Evolutionary conservation across 2,888 invertebrate genomes (phyloP).

Genomic region (Tryphoninae sp.): DNA sequence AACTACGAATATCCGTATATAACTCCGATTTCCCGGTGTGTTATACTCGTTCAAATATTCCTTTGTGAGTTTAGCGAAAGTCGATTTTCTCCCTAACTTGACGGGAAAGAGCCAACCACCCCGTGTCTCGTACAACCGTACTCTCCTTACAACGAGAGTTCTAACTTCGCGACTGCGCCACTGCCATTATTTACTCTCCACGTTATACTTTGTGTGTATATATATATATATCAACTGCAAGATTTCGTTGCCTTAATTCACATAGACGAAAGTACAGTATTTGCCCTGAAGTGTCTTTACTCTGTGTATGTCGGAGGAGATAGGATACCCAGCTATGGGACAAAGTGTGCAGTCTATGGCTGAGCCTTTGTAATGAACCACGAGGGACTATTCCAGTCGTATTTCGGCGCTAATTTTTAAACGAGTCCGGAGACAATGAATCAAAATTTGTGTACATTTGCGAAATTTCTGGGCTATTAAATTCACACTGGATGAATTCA

Average conservation of each 20-base stretch:
- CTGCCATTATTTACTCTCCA: constrained; percentile 18
- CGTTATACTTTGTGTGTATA: neutral
- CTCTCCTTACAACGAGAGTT: neutral
- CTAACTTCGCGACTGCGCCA: neutral
- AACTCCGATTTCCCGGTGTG: constrained; percentile 24
- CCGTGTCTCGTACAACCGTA: neutral
- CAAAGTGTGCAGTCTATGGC: neutral
- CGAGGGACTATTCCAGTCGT: neutral
- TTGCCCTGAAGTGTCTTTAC: constrained; percentile 37
- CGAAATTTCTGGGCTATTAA: too few species aligned
- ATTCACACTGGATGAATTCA: too few species aligned
- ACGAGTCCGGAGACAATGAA: too few species aligned
- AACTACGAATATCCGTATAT: constrained; percentile 25
- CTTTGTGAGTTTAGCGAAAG: constrained; percentile 37
- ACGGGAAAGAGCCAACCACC: constrained; percentile 31
- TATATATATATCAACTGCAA: neutral
- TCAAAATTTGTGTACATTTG: too few species aligned
- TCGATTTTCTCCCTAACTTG: constrained; percentile 49
- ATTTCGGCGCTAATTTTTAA: neutral
- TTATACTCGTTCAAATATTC: constrained; percentile 48
- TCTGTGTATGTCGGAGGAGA: constrained; percentile 2
- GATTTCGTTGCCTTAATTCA: constrained; percentile 12
- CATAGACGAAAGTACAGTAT: constrained; percentile 3
- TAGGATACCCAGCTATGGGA: neutral
- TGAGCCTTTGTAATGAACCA: neutral